Evolutionary conservation across 2,797 vertebrate genomes (phyloP).

Genomic region (Anguilla anguilla): DNA sequence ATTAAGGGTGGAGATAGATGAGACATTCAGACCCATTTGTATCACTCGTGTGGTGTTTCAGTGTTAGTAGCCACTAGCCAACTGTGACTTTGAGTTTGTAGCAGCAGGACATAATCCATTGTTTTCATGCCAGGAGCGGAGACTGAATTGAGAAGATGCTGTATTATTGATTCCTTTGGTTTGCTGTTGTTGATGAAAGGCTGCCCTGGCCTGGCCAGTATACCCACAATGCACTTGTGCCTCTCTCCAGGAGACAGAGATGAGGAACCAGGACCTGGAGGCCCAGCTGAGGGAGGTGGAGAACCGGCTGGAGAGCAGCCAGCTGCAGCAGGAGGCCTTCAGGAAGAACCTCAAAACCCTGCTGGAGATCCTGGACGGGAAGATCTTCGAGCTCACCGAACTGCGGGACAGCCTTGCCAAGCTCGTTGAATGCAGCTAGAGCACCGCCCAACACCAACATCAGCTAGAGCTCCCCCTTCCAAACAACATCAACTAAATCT

Average conservation of each 20-base stretch:
- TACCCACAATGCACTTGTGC: background rate
- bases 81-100: background rate
- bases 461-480: constrained; percentile 48
- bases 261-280: constrained; percentile 91
- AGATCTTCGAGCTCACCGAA: constrained; percentile 99
- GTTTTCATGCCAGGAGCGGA: background rate
- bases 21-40: background rate
- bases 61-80: background rate
- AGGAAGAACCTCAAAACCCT: constrained; percentile 97
- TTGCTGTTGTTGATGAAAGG: background rate
- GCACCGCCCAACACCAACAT: constrained; percentile 56
- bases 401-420: constrained; percentile 96
- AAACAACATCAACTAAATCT: too few species aligned
- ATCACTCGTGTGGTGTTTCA: background rate
- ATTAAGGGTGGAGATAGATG: background rate
- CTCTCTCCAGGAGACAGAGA: constrained; percentile 86
- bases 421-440: constrained; percentile 95
- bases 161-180: background rate
- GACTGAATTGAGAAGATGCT: background rate
- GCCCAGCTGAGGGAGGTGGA: constrained; percentile 91
- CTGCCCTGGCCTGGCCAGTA: background rate
- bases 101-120: background rate
- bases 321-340: constrained; percentile 94
- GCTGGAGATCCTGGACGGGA: constrained; percentile 97
- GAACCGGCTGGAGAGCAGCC: constrained; percentile 94